Evolutionary conservation across 2,113 vertebrate genomes (phyloP).

Genomic region (Octodon degus): DNA sequence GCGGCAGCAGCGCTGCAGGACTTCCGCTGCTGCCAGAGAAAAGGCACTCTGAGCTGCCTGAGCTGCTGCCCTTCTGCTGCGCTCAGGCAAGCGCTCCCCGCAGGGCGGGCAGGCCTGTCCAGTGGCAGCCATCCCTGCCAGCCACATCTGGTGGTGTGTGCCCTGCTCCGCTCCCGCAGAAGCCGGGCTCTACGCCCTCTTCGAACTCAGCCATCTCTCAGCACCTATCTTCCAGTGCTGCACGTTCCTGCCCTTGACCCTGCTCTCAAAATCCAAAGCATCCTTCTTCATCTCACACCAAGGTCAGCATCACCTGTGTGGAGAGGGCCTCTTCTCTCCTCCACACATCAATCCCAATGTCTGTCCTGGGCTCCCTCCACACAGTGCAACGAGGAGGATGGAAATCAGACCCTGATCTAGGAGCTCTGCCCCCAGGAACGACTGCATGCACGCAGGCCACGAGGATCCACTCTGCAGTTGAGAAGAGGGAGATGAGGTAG

Average conservation of each 20-base stretch:
- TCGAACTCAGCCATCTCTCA: accelerated
- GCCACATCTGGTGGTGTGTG: no score
- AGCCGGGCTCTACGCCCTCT: no score
- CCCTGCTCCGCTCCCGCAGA: background rate
- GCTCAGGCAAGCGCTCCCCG: background rate
- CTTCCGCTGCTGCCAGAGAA: background rate
- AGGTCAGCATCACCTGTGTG: background rate
- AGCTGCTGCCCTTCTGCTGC: background rate
- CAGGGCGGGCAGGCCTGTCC: accelerated
- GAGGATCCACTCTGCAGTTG: background rate
- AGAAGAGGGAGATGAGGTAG: slow-evolving; percentile 42
- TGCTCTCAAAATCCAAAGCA: background rate
- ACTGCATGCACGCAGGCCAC: background rate
- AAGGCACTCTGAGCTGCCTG: accelerated
- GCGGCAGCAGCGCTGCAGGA: accelerated
- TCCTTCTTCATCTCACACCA: accelerated
- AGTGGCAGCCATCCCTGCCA: background rate
- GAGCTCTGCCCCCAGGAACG: accelerated
- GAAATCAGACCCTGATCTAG: background rate
- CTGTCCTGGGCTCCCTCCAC: background rate
- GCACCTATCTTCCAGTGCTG: background rate
- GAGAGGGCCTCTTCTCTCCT: background rate
- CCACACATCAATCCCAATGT: no score
- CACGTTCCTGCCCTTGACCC: background rate
- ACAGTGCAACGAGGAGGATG: accelerated